These are phyloP conservation scores for Picathartes gymnocephalus DNA, from an alignment of 2,113 vertebrate genomes.

Conservation along the genomic window DNA sequence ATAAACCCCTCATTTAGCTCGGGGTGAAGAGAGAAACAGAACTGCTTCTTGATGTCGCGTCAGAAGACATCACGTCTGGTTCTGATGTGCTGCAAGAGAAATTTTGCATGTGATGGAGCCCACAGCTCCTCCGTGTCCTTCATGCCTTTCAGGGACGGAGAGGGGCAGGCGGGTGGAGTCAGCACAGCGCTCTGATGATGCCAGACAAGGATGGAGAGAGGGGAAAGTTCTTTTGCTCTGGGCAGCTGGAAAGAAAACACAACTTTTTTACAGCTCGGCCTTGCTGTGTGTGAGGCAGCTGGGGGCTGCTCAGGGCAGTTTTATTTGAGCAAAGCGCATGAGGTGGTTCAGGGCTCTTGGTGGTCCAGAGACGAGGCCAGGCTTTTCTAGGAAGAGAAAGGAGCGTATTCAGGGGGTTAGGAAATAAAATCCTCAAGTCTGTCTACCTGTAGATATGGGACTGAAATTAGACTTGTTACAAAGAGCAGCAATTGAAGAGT, in stretches of 20 bases:
- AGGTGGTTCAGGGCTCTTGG: not conserved
- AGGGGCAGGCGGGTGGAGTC: not conserved
- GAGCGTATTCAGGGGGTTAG: not conserved
- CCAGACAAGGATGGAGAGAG: conserved; percentile 20
- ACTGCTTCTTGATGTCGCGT: conserved; percentile 48
- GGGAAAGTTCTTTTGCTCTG: conserved; percentile 36
- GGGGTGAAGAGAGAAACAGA: conserved; percentile 42
- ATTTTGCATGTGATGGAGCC: conserved; percentile 55
- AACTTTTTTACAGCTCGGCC: not conserved
- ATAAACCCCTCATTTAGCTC: conserved; percentile 45
- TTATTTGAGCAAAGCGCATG: not conserved
- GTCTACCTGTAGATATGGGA: not conserved
- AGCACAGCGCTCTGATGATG: conserved; percentile 15
- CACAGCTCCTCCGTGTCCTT: conserved; percentile 24
- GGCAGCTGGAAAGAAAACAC: conserved; percentile 10
- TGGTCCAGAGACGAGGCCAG: not conserved
- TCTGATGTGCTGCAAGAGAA: conserved; percentile 35
- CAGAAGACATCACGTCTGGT: conserved; percentile 18
- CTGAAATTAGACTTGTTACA: not conserved
- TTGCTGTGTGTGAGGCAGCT: not conserved
- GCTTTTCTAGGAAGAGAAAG: not conserved
- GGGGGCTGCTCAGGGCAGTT: not conserved
- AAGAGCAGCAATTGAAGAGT: not conserved
- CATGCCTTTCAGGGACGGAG: conserved; percentile 49
- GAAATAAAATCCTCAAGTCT: not conserved